These are phyloP conservation scores for Pogonomyrmex barbatus DNA, from an alignment of 1,140 invertebrate genomes.

Conservation along the genomic window DNA sequence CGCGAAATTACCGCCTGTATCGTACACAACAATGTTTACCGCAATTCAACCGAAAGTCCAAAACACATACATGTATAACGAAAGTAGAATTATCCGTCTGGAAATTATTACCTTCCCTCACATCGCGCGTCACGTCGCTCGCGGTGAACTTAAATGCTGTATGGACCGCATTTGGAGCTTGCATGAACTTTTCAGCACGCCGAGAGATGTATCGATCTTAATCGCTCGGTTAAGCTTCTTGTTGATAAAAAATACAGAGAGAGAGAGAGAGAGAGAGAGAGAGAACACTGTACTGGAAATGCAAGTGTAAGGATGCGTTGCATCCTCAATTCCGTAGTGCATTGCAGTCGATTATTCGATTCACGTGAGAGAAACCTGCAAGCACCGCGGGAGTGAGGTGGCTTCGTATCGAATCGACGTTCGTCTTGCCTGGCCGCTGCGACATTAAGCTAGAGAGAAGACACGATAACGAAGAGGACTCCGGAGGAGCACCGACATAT, in stretches of 20 bases:
- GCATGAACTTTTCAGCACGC: conserved; percentile 15
- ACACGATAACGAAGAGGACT: conserved; percentile 48
- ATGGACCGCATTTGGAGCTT: conserved; percentile 20
- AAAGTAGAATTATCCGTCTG: neutral
- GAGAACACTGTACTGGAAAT: conserved; percentile 11
- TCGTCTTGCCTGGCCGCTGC: conserved; percentile 32
- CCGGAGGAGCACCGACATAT: neutral
- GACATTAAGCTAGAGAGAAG: conserved; percentile 48
- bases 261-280: neutral
- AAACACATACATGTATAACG: neutral
- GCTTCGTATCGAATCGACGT: conserved; percentile 85
- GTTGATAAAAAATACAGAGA: conserved; percentile 25
- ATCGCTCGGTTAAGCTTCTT: conserved; percentile 12
- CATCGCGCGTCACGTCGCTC: neutral
- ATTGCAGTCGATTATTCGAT: conserved; percentile 93
- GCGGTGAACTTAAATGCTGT: neutral
- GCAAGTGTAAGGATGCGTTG: conserved; percentile 80
- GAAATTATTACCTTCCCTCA: conserved; percentile 13
- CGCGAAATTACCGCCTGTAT: neutral
- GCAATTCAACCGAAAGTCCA: neutral
- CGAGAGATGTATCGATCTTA: conserved; percentile 29
- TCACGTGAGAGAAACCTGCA: conserved; percentile 88
- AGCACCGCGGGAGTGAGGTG: conserved; percentile 95
- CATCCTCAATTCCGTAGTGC: conserved; percentile 96
- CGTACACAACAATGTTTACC: neutral